A percentile compares a stretch with the other conserved stretches of the same genome.
Conservation (phyloP, 1,140 invertebrate species). For the Drosophila hydei region DNA sequence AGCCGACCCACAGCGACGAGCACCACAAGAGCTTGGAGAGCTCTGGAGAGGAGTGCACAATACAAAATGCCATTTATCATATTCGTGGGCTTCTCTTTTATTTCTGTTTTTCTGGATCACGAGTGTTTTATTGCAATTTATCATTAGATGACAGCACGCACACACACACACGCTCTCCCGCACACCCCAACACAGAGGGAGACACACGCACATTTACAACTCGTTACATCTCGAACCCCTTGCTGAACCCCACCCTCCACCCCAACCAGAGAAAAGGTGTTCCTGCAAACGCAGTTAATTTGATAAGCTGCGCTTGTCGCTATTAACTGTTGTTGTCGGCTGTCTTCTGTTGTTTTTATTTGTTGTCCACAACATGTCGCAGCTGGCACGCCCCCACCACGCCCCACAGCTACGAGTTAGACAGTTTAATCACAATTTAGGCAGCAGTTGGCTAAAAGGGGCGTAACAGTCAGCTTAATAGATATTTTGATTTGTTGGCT, state of each 20-base stretch:
- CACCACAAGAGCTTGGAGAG: background rate
- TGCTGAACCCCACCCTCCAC: conserved; percentile 6
- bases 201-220: conserved; percentile 63
- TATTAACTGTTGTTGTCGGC: conserved; percentile 67
- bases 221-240: conserved; percentile 50
- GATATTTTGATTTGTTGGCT: conserved; percentile 9
- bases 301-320: conserved; percentile 73
- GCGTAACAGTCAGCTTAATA: conserved; percentile 4
- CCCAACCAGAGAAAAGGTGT: conserved; percentile 24
- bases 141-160: conserved; percentile 71
- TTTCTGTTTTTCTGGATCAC: conserved; percentile 59
- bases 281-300: conserved; percentile 65
- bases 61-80: conserved; percentile 76
- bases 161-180: conserved; percentile 29
- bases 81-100: conserved; percentile 49
- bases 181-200: conserved; percentile 1
- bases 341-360: conserved; percentile 46
- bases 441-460: conserved; percentile 6
- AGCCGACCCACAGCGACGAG: conserved; percentile 39
- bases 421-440: conserved; percentile 68
- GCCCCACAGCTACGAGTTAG: conserved; percentile 17
- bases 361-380: conserved; percentile 64
- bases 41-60: conserved; percentile 36
- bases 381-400: conserved; percentile 48
- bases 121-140: conserved; percentile 80